phyloP scores from a whole-genome alignment of 2,113 vertebrate genomes.

The Lanius ludovicianus region DNA sequence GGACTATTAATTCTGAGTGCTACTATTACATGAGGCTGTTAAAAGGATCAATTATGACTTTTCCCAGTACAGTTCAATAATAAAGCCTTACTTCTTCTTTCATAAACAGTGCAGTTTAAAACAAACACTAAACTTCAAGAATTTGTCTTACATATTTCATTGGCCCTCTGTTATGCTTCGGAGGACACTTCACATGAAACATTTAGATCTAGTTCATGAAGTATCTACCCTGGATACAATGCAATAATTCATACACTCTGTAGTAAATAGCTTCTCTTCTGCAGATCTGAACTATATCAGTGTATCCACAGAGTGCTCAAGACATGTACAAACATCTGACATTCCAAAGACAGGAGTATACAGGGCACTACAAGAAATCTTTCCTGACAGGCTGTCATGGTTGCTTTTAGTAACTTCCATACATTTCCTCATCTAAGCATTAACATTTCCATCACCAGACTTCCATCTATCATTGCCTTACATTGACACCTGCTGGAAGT shows the following conservation, averaged over 20 bases:
- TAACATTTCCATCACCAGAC: not conserved
- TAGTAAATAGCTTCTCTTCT: not conserved
- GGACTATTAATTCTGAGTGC: not conserved
- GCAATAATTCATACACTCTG: not conserved
- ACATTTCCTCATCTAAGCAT: slow-evolving; percentile 12
- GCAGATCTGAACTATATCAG: not conserved
- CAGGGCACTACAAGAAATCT: not conserved
- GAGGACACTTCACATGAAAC: not conserved
- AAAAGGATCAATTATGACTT: not conserved
- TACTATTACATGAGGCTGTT: not conserved
- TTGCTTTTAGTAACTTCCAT: slow-evolving; percentile 40
- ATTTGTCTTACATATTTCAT: not conserved
- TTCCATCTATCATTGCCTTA: slow-evolving; percentile 75
- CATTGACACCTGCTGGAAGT: slow-evolving; percentile 80
- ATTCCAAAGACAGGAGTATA: not conserved
- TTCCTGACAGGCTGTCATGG: not conserved
- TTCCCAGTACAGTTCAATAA: not conserved
- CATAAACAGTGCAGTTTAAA: not conserved
- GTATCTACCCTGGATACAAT: not conserved
- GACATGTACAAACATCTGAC: not conserved
- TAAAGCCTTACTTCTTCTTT: not conserved
- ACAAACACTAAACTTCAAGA: not conserved
- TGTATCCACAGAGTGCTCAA: not conserved
- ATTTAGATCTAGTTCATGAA: not conserved
- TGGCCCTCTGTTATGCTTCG: not conserved